Base-by-base conservation (phyloP, 2,113 vertebrate genomes). In the Crotalus helleri region DNA sequence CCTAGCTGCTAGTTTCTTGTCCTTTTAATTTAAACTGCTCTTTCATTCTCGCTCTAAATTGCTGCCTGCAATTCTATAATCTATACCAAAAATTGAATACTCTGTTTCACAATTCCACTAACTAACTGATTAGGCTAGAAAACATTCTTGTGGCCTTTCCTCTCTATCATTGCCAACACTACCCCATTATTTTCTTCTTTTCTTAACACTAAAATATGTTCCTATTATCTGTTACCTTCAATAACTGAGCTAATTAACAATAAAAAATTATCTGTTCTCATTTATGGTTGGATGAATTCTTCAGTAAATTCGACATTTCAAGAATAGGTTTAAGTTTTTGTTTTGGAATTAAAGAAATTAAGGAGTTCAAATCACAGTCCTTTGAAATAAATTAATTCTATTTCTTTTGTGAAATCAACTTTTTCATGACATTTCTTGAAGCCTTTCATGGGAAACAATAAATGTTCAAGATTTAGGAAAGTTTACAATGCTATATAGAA, bases 121-220 rank as follows among this genome's bases (percentile, higher is more conserved):
- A 86, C 49, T 89, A 29, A 33, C 95, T 94, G 87, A 92, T 92
- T 58, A 93, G 5, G 5, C 87, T 33, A 44, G 85, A 21, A n/a
- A 93, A 46, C 69, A 91, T 92, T 87, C 15, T 39, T 64, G 10
- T 58, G 44, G n/a, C 13, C 39, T 59, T 59, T 58, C 23, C 12
- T 11, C 3, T 0, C 0, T 91, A 7, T 51, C 53, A 57, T 23
- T 92, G 44, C 85, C 51, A n/a, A 39, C 85, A 21, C 91, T 90
- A 92, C 46, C 0, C 1, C 95, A 94, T 96, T 95, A 97, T 96
- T 94, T 96, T 96, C 93, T 90, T 49, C 88, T 93, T 87, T 90
- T 55, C 69, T 95, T 88, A 94, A 21, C 92, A 93, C 59, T 94
- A 86, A 94, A 91, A 53, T 89, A 85, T 94, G 94, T 96, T 94